Evolutionary conservation across 2,888 invertebrate genomes (phyloP).

Genomic region (Cantharis lateralis): DNA sequence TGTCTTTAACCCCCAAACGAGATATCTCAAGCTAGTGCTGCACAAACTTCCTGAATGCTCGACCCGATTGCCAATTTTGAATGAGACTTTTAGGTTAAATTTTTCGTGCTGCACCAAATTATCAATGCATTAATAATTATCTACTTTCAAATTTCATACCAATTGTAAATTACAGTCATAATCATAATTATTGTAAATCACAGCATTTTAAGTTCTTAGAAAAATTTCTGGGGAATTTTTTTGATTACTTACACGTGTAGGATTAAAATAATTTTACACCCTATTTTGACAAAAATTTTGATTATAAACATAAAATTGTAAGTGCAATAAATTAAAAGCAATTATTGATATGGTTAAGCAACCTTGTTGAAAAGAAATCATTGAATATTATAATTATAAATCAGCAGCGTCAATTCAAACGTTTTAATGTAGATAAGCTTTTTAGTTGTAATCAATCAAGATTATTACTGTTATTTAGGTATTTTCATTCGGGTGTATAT

Average conservation of each 20-base stretch:
- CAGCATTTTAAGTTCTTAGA: background rate
- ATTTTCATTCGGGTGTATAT: background rate
- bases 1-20: background rate
- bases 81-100: background rate
- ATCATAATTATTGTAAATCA: background rate
- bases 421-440: background rate
- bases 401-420: background rate
- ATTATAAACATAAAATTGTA: too few relatives aligned
- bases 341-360: background rate
- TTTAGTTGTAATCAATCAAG: background rate
- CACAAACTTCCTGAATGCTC: background rate
- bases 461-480: background rate
- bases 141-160: too few relatives aligned
- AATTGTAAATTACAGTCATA: background rate
- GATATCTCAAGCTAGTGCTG: background rate
- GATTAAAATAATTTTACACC: too few relatives aligned
- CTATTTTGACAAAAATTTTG: too few relatives aligned
- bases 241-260: too few relatives aligned
- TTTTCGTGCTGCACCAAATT: background rate
- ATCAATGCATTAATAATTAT: too few relatives aligned
- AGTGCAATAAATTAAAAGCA: background rate
- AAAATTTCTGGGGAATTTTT: too few relatives aligned
- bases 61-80: background rate
- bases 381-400: background rate
- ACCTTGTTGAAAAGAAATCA: background rate